Evolutionary conservation across 2,113 vertebrate genomes (phyloP).

Genomic region (Pterophyllum scalare): DNA sequence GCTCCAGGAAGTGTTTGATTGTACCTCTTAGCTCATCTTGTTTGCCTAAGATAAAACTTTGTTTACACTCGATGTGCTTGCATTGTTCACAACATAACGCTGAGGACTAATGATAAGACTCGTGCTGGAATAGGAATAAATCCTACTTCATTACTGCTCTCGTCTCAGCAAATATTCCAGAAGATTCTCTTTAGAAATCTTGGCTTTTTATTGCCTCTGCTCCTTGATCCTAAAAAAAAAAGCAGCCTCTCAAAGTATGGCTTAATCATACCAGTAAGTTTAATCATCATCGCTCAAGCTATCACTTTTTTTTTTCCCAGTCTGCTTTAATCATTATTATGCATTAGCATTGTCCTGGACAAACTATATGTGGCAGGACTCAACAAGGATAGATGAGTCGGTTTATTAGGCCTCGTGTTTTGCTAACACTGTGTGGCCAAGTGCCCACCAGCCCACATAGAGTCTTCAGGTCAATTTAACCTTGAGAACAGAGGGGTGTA

Average conservation of each 20-base stretch:
- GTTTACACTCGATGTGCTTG: neutral
- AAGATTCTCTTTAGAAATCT: neutral
- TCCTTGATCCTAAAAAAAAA: too few relatives aligned
- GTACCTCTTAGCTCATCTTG: neutral
- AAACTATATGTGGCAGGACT: constrained; percentile 63
- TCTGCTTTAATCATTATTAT: constrained; percentile 59
- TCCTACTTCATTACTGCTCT: neutral
- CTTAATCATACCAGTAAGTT: constrained; percentile 25
- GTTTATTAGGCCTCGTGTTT: constrained; percentile 77
- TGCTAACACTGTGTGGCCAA: constrained; percentile 73
- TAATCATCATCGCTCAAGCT: constrained; percentile 32
- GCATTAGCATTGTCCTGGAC: constrained; percentile 38
- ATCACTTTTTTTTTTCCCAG: constrained; percentile 36
- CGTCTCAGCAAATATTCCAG: too few relatives aligned
- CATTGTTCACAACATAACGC: neutral
- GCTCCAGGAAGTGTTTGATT: neutral
- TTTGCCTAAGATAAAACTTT: neutral
- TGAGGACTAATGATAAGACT: neutral
- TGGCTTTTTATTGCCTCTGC: neutral
- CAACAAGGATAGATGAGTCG: constrained; percentile 80
- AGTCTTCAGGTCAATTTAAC: constrained; percentile 80
- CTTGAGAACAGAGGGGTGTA: constrained; percentile 72
- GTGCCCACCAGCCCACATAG: constrained; percentile 65
- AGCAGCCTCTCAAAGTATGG: accelerated
- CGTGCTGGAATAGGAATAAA: neutral